Evolutionary conservation across 2,888 invertebrate species (phyloP).

Genomic region (Nephrocerus scutellatus): DNA sequence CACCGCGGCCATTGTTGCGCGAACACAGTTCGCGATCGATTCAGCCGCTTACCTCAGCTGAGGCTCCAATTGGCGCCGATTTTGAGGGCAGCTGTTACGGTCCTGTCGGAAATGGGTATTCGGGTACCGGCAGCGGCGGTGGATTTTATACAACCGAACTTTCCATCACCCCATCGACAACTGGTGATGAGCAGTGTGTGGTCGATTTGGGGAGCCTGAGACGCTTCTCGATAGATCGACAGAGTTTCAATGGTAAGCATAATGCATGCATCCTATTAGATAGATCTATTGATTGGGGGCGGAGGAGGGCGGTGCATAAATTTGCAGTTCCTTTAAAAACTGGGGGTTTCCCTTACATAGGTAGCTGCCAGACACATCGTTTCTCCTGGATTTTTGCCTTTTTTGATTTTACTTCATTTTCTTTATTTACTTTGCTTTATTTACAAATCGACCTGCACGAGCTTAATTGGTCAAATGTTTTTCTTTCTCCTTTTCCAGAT

Average conservation of each 20-base stretch:
- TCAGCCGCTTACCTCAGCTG: slow-evolving; percentile 40
- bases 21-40: slow-evolving; percentile 44
- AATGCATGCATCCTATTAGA: no score
- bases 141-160: slow-evolving; percentile 43
- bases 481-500: slow-evolving; percentile 49
- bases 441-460: no score
- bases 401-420: no score
- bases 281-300: no score
- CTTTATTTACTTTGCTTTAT: no score
- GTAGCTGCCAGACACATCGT: no score
- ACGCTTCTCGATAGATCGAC: slow-evolving; percentile 46
- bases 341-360: no score
- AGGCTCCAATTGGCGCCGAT: slow-evolving; percentile 27
- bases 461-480: no score
- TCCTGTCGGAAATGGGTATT: slow-evolving; percentile 23
- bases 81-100: slow-evolving; percentile 40
- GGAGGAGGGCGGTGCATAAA: no score
- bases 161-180: slow-evolving; percentile 42
- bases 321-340: no score
- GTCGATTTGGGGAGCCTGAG: slow-evolving; percentile 45
- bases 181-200: slow-evolving; percentile 42
- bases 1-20: slow-evolving; percentile 41
- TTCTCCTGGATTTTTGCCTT: no score
- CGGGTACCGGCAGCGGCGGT: slow-evolving; percentile 22
- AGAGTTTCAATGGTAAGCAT: slow-evolving; percentile 45